Percentiles rank a stretch among this genome's conserved stretches.
phyloP scores from a whole-genome alignment of 2,113 vertebrate genomes.

The Psammodynastes pulverulentus region DNA sequence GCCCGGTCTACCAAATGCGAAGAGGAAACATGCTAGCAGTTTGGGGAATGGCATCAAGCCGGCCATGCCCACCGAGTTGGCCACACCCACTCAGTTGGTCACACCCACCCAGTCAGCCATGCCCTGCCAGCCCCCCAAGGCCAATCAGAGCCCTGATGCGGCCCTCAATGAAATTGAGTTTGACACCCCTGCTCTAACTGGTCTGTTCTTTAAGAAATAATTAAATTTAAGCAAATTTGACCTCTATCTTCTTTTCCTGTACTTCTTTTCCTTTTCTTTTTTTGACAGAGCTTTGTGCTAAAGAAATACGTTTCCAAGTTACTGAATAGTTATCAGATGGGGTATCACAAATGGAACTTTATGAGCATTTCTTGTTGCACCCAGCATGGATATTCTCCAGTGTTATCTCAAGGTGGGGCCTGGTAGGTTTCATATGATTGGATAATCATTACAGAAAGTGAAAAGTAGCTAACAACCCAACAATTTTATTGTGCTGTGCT shows the following conservation, averaged over 20 bases:
- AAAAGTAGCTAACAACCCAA: background rate
- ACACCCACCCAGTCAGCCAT: no score
- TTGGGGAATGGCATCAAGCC: no score
- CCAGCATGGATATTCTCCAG: rapidly evolving
- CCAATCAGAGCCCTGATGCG: no score
- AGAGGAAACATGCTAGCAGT: no score
- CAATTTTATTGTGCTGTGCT: rapidly evolving
- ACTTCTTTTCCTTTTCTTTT: background rate
- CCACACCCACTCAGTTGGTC: no score
- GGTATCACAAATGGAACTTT: background rate
- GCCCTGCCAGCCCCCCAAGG: no score
- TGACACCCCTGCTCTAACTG: background rate
- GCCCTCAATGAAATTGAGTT: no score
- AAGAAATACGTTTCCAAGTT: background rate
- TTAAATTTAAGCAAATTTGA: background rate
- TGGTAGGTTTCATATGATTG: conserved; percentile 32
- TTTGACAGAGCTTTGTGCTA: background rate
- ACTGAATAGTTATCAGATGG: background rate
- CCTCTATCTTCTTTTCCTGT: background rate
- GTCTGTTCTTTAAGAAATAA: background rate
- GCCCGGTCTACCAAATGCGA: no score
- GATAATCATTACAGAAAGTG: background rate
- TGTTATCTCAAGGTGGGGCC: conserved; percentile 23
- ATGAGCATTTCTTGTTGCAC: background rate
- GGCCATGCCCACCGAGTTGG: no score